phyloP scores from a whole-genome alignment of 30 jellyfish, hydroid and myxozoan species.

The Morbakka virulenta region DNA sequence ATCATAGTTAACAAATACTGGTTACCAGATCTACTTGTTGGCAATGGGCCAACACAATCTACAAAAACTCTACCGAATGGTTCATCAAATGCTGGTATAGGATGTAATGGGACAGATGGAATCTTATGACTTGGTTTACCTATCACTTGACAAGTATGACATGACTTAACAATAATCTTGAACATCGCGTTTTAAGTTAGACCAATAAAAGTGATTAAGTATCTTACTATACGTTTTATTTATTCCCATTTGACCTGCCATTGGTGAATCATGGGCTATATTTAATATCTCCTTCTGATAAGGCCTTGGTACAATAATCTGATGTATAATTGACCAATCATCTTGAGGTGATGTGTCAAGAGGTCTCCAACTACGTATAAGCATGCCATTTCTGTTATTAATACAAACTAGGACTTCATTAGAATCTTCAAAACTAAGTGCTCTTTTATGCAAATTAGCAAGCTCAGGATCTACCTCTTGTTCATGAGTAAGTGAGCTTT shows the following conservation, averaged over 20 bases:
- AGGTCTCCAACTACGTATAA: too few species aligned
- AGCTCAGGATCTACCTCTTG: too few species aligned
- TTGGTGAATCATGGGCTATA: conserved; percentile 9
- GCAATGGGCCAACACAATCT: conserved; percentile 57
- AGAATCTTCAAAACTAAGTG: too few species aligned
- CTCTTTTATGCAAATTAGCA: too few species aligned
- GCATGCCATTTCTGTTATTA: too few species aligned
- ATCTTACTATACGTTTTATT: conserved; percentile 3
- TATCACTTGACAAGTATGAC: too few species aligned
- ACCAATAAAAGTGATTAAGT: conserved; percentile 13
- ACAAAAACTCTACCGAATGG: conserved; percentile 52
- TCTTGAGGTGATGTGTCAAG: too few species aligned
- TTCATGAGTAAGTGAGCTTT: too few species aligned
- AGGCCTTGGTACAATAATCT: conserved; percentile 1
- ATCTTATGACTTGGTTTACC: too few species aligned
- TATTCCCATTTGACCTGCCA: conserved; percentile 20
- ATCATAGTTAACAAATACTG: conserved; percentile 6
- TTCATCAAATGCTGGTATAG: conserved; percentile 1
- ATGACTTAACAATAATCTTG: too few species aligned
- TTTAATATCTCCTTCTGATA: background rate
- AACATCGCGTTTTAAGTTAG: conserved; percentile 6
- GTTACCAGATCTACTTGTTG: conserved; percentile 23
- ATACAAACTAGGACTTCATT: too few species aligned
- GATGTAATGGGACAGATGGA: conserved; percentile 25
- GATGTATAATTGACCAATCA: too few species aligned